These are phyloP conservation scores for Nothoprocta perdicaria DNA, from an alignment of 2,113 vertebrate species.

Conservation along the genomic window DNA sequence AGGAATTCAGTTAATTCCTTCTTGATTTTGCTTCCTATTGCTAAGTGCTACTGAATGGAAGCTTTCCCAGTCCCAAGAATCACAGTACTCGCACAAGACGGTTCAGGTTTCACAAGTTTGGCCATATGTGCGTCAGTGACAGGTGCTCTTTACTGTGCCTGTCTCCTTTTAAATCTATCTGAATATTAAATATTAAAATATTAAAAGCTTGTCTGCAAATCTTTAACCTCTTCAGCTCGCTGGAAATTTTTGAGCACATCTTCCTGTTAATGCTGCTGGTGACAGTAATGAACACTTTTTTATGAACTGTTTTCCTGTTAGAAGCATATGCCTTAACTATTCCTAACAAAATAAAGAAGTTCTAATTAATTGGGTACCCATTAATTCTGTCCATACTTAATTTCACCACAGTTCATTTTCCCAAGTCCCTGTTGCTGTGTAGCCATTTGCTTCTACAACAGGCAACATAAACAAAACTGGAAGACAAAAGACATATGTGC, in stretches of 20 bases:
- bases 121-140: slow-evolving; percentile 42
- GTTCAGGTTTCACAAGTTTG: slow-evolving; percentile 33
- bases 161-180: slow-evolving; percentile 50
- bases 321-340: not conserved
- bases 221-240: not conserved
- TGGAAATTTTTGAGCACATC: slow-evolving; percentile 32
- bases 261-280: not conserved
- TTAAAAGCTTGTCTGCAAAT: slow-evolving; percentile 29
- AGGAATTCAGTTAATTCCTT: slow-evolving; percentile 29
- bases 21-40: slow-evolving; percentile 35
- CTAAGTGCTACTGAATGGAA: slow-evolving; percentile 4
- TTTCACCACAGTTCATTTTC: not conserved
- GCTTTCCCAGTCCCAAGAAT: slow-evolving; percentile 7
- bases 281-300: not conserved
- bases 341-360: not conserved
- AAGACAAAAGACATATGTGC: not conserved
- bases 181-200: no score
- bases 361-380: not conserved
- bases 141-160: slow-evolving; percentile 36
- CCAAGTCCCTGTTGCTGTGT: not conserved
- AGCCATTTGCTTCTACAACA: not conserved
- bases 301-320: not conserved
- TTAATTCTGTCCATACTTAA: not conserved
- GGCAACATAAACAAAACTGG: not conserved
- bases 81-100: not conserved